Conservation (phyloP, 1,140 invertebrate genomes). For the Babylonia areolata region DNA sequence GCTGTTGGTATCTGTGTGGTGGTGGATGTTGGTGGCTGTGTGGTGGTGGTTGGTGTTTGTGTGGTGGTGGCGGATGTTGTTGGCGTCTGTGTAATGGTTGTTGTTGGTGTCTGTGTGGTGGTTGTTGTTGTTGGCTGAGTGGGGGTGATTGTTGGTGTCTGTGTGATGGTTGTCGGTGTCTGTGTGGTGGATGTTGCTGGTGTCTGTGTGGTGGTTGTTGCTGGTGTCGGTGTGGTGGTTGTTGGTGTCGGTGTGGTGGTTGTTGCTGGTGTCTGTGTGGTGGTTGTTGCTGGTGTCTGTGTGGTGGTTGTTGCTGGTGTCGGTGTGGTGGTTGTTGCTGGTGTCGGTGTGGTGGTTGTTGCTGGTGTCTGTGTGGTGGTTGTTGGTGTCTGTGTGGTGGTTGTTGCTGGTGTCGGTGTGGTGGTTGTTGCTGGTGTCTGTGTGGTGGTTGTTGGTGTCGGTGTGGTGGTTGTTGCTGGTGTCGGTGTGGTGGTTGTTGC, state of each 20-base stretch:
- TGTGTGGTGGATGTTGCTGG: too few relatives aligned
- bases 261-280: background rate
- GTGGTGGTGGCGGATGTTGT: too few relatives aligned
- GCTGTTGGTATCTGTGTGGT: too few relatives aligned
- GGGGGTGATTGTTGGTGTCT: background rate
- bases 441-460: background rate
- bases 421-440: constrained; percentile 26
- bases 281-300: constrained; percentile 8
- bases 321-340: background rate
- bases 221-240: background rate
- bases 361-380: constrained; percentile 18
- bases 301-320: constrained; percentile 22
- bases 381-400: background rate
- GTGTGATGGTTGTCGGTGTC: background rate
- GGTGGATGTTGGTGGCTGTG: too few relatives aligned
- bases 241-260: background rate
- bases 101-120: too few relatives aligned
- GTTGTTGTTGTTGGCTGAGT: too few relatives aligned
- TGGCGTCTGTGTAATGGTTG: too few relatives aligned
- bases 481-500: background rate
- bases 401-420: background rate
- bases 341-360: background rate
- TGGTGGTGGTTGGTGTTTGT: too few relatives aligned
- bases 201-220: background rate
- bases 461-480: background rate